phyloP scores from a whole-genome alignment of 2,113 vertebrate genomes.

The Trachemys scripta region DNA sequence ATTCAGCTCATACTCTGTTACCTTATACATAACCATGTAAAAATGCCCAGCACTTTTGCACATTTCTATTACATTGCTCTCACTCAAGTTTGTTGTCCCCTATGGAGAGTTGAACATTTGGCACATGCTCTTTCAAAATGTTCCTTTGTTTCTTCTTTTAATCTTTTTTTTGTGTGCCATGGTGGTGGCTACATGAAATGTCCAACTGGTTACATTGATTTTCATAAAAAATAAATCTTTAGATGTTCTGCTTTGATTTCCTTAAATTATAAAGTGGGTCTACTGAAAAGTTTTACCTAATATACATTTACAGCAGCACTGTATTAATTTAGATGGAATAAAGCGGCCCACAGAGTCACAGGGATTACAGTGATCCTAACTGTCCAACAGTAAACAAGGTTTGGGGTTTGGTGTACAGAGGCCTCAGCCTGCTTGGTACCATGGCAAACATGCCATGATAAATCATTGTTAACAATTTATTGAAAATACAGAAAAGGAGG shows the following conservation, averaged over 20 bases:
- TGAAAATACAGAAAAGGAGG: neutral
- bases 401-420: neutral
- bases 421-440: neutral
- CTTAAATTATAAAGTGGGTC: neutral
- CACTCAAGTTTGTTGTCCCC: neutral
- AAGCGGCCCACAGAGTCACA: neutral
- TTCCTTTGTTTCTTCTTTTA: neutral
- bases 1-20: neutral
- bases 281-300: neutral
- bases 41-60: conserved; percentile 1
- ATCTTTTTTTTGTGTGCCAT: neutral
- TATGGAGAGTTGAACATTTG: neutral
- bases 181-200: neutral
- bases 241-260: neutral
- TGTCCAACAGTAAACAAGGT: neutral
- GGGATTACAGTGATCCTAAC: neutral
- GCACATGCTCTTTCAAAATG: neutral
- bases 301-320: neutral
- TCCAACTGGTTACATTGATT: neutral
- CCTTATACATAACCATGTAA: conserved; percentile 14
- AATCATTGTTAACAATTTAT: neutral
- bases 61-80: neutral
- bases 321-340: neutral
- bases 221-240: neutral
- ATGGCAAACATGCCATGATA: neutral